Base-by-base conservation (phyloP, 1,140 invertebrate species). In the Sarcophaga peregrina region DNA sequence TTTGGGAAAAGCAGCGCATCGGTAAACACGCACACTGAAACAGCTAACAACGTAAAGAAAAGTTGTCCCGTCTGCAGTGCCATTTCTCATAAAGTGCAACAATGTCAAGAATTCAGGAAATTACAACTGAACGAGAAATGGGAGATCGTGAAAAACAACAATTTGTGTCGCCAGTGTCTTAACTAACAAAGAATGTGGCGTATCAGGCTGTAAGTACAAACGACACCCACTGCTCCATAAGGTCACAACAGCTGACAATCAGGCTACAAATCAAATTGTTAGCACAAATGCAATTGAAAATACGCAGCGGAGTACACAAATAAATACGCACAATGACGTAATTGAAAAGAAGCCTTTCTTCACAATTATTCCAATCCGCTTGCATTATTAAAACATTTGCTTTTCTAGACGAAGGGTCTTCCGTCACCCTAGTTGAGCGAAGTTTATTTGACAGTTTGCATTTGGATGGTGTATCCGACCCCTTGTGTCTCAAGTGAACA, bases 361-460 rank as follows among this genome's bases (percentile, higher is more conserved):
- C 73, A 20, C 37, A 50, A 82, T 82, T 48, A n/a, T 82, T n/a
- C 81, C 81, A 13, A 68, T 82, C 47, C 11, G n/a, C n/a, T 45
- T 82, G 11, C 47, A 82, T 82, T 58, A 8, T 47, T 9, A 15
- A 47, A n/a, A 46, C 17, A 72, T 82, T n/a, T 50, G 68, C 78
- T 7, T 80, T 80, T 50, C 20, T 80, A 58, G 78, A 80, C n/a
- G 78, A 80, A 52, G 78, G 78, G 8, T 80, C 78, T n/a, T n/a
- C n/a, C n/a, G n/a, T n/a, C n/a, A n/a, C n/a, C n/a, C n/a, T n/a
- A n/a, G n/a, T n/a, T n/a, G n/a, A n/a, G n/a, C n/a, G n/a, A n/a
- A n/a, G n/a, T n/a, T n/a, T n/a, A n/a, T n/a, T n/a, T n/a, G n/a
- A n/a, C n/a, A n/a, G n/a, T n/a, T n/a, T n/a, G n/a, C n/a, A n/a